Base-by-base conservation (phyloP, 1,140 invertebrate species). In the Ditylenchus dipsaci region DNA sequence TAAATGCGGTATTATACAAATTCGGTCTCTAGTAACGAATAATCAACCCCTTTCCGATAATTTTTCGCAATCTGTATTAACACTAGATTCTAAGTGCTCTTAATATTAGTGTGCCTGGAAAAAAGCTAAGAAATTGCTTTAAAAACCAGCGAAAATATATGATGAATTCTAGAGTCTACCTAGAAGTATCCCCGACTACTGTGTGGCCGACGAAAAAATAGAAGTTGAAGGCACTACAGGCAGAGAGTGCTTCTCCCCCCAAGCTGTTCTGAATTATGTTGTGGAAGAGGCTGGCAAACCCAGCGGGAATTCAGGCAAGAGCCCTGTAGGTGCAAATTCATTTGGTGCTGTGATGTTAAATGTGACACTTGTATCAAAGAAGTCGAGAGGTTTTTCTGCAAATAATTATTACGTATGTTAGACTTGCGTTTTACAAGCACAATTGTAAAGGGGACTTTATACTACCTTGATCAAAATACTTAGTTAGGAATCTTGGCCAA, bases 151-250 rank as follows among this genome's bases (percentile, higher is more conserved):
- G 15, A 69, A 64, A 63, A 15, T n/a, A n/a, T n/a, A n/a, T n/a
- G n/a, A n/a, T n/a, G n/a, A n/a, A n/a, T 61, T 61, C 21, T 61
- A 59, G 29, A 67, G 87, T 89, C 29, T 87, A 88, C 76, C 85
- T 89, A 56, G 87, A 88, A 71, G 85, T 86, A 68, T 89, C 88
- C 0, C 88, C 8, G 87, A 89, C 78, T 88, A 87, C 78, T 89
- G 89, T 77, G 79, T 84, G 23, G 49, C 57, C n/a, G 63, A 76
- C 23, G 60, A 63, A 17, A 63, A 63, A 42, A 65, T 65, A 38
- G 79, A 65, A 26, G 43, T 73, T 15, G 74, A 86, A 13, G 88
- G 88, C 0, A 88, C 88, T 8, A 77, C 81, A 15, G 87, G 87
- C n/a, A 83, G 88, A 15, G 78, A 85, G 67, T 89, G 88, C 3